phyloP scores from a whole-genome alignment of 23 tunicate genomes.

The Halocynthia aurantium region DNA sequence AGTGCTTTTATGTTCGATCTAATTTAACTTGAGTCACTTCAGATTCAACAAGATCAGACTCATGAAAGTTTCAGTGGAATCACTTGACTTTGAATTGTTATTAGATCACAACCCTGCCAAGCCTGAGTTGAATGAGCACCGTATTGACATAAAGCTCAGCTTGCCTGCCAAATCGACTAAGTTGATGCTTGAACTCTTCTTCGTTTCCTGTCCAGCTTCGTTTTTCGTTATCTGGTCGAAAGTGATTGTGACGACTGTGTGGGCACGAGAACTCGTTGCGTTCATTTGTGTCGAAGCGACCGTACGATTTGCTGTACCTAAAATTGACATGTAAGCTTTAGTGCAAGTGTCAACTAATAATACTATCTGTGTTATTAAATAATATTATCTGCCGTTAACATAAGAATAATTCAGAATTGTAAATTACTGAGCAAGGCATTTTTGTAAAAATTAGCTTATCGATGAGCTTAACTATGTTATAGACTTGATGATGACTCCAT shows the following conservation, averaged over 20 bases:
- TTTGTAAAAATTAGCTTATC: no score
- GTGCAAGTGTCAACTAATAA: not conserved
- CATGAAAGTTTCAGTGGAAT: no score
- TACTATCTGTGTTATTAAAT: not conserved
- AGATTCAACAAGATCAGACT: no score
- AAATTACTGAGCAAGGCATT: not conserved
- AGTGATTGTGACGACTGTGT: slow-evolving; percentile 97
- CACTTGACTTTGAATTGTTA: no score
- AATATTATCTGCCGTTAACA: not conserved
- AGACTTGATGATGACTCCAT: not conserved
- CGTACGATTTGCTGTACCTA: slow-evolving; percentile 91
- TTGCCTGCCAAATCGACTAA: slow-evolving; percentile 96
- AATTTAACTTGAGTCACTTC: no score
- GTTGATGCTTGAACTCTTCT: slow-evolving; percentile 95
- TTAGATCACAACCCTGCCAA: not conserved
- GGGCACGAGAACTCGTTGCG: slow-evolving; percentile 97
- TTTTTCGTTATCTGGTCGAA: slow-evolving; percentile 93
- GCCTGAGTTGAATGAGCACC: not conserved
- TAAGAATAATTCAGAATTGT: not conserved
- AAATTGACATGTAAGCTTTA: not conserved
- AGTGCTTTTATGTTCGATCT: no score
- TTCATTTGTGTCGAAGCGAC: slow-evolving; percentile 99
- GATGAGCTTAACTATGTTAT: not conserved
- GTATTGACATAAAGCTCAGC: not conserved
- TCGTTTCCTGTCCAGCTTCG: slow-evolving; percentile 90